A percentile compares a stretch with the other conserved stretches of the same genome.
These are phyloP conservation scores for Hemicentrotus pulcherrimus DNA, from an alignment of 35 echinoderm and acorn worm genomes.

Conservation along the genomic window DNA sequence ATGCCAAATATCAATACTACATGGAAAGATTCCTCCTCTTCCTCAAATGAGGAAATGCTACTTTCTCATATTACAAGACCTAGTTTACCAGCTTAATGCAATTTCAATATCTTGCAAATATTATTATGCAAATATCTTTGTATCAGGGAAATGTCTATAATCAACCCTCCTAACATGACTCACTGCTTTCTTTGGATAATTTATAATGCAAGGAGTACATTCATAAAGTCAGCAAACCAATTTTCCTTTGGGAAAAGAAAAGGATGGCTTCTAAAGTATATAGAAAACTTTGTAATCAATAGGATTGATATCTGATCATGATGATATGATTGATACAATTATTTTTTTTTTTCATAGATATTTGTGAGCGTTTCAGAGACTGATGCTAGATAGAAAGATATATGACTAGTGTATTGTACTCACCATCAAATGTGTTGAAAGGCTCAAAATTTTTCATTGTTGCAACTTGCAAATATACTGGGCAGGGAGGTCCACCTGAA, in stretches of 20 bases:
- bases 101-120: too few relatives aligned
- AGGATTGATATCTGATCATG: not conserved
- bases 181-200: too few relatives aligned
- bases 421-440: slow-evolving; percentile 53
- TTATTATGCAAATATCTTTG: too few relatives aligned
- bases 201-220: too few relatives aligned
- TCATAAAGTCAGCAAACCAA: too few relatives aligned
- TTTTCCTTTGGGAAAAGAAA: too few relatives aligned
- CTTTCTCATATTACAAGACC: not conserved
- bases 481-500: not conserved
- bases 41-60: not conserved
- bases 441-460: slow-evolving; percentile 54
- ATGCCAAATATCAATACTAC: too few relatives aligned
- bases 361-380: not conserved
- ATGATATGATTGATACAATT: not conserved
- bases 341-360: not conserved
- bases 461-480: slow-evolving; percentile 24
- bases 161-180: too few relatives aligned
- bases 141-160: too few relatives aligned
- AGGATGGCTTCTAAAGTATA: not conserved
- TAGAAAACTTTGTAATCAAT: not conserved
- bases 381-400: not conserved
- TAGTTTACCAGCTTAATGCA: too few relatives aligned
- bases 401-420: not conserved
- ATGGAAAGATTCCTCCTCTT: too few relatives aligned